Percentiles rank a stretch among this genome's conserved stretches.
Evolutionary conservation across 2,113 vertebrate genomes (phyloP).

Genomic region (Apus apus): DNA sequence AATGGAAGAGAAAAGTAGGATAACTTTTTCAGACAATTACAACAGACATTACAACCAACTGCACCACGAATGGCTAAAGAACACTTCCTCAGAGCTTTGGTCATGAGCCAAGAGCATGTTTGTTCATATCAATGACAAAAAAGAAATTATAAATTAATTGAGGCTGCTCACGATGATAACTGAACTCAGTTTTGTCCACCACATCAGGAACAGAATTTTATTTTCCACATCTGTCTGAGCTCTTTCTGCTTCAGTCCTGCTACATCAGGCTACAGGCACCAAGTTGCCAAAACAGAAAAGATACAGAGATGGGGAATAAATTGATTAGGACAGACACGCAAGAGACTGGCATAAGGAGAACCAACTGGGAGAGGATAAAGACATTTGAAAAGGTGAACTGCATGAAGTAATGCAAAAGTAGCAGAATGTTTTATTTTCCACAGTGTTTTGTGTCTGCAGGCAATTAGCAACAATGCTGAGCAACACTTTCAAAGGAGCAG

Average conservation of each 20-base stretch:
- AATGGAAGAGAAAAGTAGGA: background rate
- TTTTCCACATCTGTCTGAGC: background rate
- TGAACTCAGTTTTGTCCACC: background rate
- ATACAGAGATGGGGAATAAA: background rate
- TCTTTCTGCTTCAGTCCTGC: background rate
- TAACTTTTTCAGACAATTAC: background rate
- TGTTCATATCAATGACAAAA: background rate
- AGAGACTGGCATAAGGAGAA: background rate
- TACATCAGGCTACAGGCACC: background rate
- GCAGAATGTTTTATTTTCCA: background rate
- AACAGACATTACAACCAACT: background rate
- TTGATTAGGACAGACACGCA: background rate
- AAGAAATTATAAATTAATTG: background rate
- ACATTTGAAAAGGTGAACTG: background rate
- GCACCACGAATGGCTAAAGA: background rate
- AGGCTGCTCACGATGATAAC: background rate
- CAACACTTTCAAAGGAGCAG: background rate
- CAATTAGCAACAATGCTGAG: background rate
- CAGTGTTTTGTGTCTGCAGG: background rate
- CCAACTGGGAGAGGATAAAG: background rate
- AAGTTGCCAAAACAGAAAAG: background rate
- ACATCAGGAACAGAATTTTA: background rate
- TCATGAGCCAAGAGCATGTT: background rate
- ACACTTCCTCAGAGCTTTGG: background rate
- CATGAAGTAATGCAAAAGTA: background rate